Percentiles rank a stretch among this genome's conserved stretches.
These are phyloP conservation scores for Cisticola juncidis DNA, from an alignment of 2,113 vertebrate species.

Conservation along the genomic window DNA sequence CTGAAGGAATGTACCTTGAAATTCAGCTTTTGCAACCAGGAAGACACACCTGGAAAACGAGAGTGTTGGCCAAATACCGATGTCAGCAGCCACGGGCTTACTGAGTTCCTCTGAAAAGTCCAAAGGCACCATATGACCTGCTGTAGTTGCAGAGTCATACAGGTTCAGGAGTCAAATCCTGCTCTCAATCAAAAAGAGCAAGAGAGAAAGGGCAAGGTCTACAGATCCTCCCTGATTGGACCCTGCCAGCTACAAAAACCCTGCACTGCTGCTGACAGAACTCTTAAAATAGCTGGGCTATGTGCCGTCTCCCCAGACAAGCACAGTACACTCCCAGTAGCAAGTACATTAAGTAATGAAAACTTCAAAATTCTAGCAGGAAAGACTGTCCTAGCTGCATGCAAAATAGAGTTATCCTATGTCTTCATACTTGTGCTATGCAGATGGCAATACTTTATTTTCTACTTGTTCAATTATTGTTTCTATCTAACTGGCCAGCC, in stretches of 20 bases:
- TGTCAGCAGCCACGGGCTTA: rapidly evolving
- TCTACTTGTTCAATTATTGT: background rate
- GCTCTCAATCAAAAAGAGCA: background rate
- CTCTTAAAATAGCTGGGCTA: background rate
- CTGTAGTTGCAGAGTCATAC: background rate
- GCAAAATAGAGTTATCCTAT: background rate
- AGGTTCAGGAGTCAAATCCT: background rate
- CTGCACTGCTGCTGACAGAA: background rate
- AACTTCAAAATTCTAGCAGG: background rate
- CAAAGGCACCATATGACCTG: background rate
- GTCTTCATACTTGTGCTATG: background rate
- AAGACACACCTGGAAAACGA: constrained; percentile 22
- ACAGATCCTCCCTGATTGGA: background rate
- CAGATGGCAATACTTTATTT: background rate
- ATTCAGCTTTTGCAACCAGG: background rate
- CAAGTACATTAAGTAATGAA: background rate
- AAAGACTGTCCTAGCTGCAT: background rate
- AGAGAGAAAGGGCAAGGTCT: background rate
- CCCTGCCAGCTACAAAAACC: background rate
- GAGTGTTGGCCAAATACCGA: background rate
- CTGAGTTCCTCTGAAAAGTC: background rate
- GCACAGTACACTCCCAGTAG: background rate
- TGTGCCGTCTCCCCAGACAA: rapidly evolving
- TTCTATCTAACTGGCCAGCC: background rate
- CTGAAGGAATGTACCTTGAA: background rate